Evolutionary conservation across 1,140 invertebrate species (phyloP).

Genomic region (Rhagoletis pomonella): DNA sequence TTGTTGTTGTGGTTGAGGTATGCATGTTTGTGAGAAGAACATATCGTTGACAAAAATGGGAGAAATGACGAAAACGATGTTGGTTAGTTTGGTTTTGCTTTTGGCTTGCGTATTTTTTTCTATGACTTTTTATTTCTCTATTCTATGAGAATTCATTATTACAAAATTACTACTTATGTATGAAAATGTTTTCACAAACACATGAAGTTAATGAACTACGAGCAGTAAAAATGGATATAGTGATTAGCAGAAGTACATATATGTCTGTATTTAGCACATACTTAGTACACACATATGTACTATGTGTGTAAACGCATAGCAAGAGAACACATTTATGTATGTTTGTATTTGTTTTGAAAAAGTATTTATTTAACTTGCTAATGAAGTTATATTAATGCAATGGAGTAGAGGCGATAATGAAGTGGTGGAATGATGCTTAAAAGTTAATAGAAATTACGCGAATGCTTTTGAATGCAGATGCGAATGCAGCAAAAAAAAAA

Average conservation of each 20-base stretch:
- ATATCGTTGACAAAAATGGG: background rate
- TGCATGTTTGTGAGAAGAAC: conserved; percentile 50
- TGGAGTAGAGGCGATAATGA: background rate
- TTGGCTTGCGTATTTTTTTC: background rate
- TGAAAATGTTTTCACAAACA: conserved; percentile 32
- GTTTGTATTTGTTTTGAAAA: background rate
- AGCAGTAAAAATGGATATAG: conserved; percentile 5
- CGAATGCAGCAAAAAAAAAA: conserved; percentile 15
- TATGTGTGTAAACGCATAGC: conserved; percentile 5
- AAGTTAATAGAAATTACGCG: conserved; percentile 13
- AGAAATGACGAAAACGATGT: conserved; percentile 41
- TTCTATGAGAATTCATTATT: background rate
- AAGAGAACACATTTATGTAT: conserved; percentile 41
- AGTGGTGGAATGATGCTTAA: background rate
- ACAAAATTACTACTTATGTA: background rate
- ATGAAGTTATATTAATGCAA: conserved; percentile 26
- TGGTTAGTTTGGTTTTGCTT: conserved; percentile 22
- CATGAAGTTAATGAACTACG: conserved; percentile 44
- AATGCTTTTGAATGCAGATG: conserved; percentile 39
- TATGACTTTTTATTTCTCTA: background rate
- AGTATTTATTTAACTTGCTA: background rate
- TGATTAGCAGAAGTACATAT: background rate
- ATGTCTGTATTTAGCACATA: conserved; percentile 5
- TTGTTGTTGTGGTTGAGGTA: conserved; percentile 46
- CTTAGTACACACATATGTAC: conserved; percentile 24